phyloP scores from a whole-genome alignment of 1,140 invertebrate species.

The Gerris buenoi region DNA sequence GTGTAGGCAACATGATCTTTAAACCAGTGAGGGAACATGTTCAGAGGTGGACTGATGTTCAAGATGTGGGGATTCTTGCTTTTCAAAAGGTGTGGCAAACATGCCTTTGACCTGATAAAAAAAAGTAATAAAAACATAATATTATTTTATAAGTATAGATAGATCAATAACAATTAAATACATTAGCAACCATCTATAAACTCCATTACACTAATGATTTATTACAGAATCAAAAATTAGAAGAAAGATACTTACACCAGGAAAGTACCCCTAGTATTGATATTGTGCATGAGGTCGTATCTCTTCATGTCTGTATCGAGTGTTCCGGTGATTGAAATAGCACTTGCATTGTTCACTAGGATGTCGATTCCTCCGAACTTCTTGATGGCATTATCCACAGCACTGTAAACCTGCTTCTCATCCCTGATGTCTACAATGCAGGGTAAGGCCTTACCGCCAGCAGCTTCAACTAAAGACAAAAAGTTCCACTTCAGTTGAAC shows the following conservation, averaged over 20 bases:
- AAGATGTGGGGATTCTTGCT: conserved; percentile 88
- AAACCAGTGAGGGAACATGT: conserved; percentile 79
- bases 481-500: too few relatives aligned
- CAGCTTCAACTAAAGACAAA: conserved; percentile 59
- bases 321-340: conserved; percentile 82
- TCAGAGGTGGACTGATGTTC: conserved; percentile 88
- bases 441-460: conserved; percentile 79
- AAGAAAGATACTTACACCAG: conserved; percentile 50
- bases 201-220: too few relatives aligned
- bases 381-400: conserved; percentile 73
- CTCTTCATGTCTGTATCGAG: conserved; percentile 82
- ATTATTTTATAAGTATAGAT: too few relatives aligned
- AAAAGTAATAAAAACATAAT: conserved; percentile 2
- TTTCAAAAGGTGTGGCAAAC: conserved; percentile 77
- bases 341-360: conserved; percentile 90
- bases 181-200: too few relatives aligned
- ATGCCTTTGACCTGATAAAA: conserved; percentile 69
- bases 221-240: background rate
- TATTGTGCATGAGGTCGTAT: conserved; percentile 85
- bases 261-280: conserved; percentile 85
- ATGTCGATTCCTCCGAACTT: conserved; percentile 96
- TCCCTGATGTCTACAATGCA: conserved; percentile 88
- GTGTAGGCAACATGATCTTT: conserved; percentile 88
- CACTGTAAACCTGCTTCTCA: conserved; percentile 62
- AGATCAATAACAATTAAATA: too few relatives aligned